Evolutionary conservation across 1,140 invertebrate species (phyloP), one percentile per base, ranked within the genome.

Genomic region (Popillia japonica): DNA sequence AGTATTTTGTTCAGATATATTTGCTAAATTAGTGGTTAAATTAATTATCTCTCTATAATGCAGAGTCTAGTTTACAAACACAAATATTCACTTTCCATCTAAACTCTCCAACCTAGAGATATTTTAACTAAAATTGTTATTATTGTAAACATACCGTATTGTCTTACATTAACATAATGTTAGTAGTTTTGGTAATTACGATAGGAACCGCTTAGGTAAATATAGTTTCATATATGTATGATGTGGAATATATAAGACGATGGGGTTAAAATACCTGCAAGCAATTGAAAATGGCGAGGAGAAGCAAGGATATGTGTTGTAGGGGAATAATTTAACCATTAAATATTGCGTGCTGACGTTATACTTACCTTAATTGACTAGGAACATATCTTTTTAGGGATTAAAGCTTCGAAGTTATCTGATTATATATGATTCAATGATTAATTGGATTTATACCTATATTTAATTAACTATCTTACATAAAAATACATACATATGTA

Each of bases 201-300:
- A 68, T 27, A 20, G 22, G 61, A 68, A 68, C 27, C 27, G 61
- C 61, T 68, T 68, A 34, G 11, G 27, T 68, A 68, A 68, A 68
- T 68, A 34, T 34, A 68, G 48, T 55, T 55, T 55, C 48, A 55
- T 55, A 55, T 14, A n/a, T 48, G 44, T 14, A n/a, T 34, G 27
- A 34, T 34, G 27, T 4, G 27, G 27, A 34, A 34, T 34, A 4
- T 34, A 34, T 34, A 34, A 34, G 27, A 34, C 0, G 11, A 55
- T 55, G 48, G 14, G 48, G 48, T 55, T 55, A 55, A 55, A 55
- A 55, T 17, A 55, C 48, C 48, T 55, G 48, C 48, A 14, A 55
- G 48, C 48, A n/a, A 55, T 55, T 17, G 48, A 7, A 55, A 17
- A 55, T n/a, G 11, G 48, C 14, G 17, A 55, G 17, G 48, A 55